These are phyloP conservation scores for Dasypus novemcinctus DNA, from an alignment of 2,113 vertebrate genomes.

Conservation along the genomic window DNA sequence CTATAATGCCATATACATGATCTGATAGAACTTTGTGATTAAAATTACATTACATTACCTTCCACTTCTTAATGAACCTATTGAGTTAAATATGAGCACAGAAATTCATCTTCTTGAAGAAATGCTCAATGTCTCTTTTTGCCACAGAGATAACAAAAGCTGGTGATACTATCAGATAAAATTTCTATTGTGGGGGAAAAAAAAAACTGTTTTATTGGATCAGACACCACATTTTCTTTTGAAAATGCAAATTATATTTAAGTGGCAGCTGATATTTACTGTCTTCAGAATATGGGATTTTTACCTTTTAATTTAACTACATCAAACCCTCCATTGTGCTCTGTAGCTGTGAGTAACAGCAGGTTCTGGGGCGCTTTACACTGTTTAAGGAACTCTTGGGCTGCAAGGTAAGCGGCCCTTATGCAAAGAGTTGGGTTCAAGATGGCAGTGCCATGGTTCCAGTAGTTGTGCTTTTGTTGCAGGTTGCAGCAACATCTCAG, in stretches of 20 bases:
- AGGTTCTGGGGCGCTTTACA: background rate
- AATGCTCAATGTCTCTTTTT: background rate
- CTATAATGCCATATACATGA: conserved; percentile 46
- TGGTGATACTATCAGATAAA: background rate
- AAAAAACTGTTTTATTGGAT: background rate
- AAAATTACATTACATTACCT: conserved; percentile 58
- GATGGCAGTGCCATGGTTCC: background rate
- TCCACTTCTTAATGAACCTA: conserved; percentile 52
- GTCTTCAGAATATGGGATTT: background rate
- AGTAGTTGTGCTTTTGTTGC: background rate
- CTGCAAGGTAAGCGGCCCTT: background rate
- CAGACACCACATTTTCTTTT: background rate
- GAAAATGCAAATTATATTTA: conserved; percentile 32
- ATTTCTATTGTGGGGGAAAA: background rate
- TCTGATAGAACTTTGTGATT: conserved; percentile 66
- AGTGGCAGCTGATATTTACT: background rate
- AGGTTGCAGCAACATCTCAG: background rate
- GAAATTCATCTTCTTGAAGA: background rate
- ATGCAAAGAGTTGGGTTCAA: background rate
- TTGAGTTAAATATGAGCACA: conserved; percentile 61
- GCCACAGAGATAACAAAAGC: background rate
- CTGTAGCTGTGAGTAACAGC: background rate
- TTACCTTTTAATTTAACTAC: background rate
- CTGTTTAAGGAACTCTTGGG: background rate
- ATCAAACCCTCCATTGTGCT: background rate